phyloP scores from a whole-genome alignment of 2,888 invertebrate genomes.

The Calliphora vomitoria region DNA sequence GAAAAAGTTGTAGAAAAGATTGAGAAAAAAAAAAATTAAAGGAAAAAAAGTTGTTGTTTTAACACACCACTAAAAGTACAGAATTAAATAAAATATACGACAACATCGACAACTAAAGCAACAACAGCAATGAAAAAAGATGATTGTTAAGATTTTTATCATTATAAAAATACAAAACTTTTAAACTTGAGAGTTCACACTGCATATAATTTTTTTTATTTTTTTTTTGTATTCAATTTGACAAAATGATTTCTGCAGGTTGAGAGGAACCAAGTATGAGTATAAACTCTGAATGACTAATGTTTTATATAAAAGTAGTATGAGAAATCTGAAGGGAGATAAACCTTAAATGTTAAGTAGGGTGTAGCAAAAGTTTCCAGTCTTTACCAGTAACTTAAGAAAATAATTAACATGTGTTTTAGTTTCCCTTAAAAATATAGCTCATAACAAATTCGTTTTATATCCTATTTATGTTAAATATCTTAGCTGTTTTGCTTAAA shows the following conservation, averaged over 20 bases:
- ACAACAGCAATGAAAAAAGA: conserved; percentile 64
- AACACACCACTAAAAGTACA: conserved; percentile 61
- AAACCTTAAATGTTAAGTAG: not conserved
- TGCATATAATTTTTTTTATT: conserved; percentile 63
- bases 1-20: conserved; percentile 61
- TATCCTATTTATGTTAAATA: no score
- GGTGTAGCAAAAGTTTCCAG: no score
- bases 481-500: not conserved
- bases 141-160: conserved; percentile 75
- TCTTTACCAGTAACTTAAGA: no score
- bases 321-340: conserved; percentile 13
- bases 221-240: conserved; percentile 52
- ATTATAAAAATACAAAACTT: conserved; percentile 74
- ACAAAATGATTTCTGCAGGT: conserved; percentile 68
- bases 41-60: conserved; percentile 63
- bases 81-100: conserved; percentile 58
- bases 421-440: no score
- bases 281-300: conserved; percentile 56
- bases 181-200: conserved; percentile 77
- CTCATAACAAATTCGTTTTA: no score
- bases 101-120: conserved; percentile 62
- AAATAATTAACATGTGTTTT: no score
- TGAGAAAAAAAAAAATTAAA: not conserved
- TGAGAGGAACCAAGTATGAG: conserved; percentile 7
- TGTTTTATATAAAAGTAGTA: conserved; percentile 49